These are phyloP conservation scores for Percopsis transmontana DNA, from an alignment of 2,113 vertebrate species.

Conservation along the genomic window DNA sequence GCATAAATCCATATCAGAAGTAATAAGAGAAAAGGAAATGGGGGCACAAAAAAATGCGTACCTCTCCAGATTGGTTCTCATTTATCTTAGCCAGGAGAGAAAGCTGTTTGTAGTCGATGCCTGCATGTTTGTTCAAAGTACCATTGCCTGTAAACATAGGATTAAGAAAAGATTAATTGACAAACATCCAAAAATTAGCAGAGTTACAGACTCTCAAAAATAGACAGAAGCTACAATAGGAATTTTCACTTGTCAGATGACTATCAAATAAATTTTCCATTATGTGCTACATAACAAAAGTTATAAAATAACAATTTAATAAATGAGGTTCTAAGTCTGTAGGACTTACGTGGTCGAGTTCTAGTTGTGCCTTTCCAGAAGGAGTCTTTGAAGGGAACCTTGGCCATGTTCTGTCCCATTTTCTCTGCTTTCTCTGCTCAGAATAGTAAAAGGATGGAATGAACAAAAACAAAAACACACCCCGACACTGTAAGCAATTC, in stretches of 20 bases:
- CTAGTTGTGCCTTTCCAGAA: conserved; percentile 99
- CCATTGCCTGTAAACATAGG: conserved; percentile 84
- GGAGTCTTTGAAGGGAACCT: conserved; percentile 94
- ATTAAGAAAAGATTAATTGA: conserved; percentile 11
- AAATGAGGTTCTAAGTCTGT: conserved; percentile 8
- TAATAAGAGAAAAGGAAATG: not conserved
- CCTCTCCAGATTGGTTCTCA: conserved; percentile 97
- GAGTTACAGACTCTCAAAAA: not conserved
- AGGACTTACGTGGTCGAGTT: conserved; percentile 90
- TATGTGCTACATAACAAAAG: too few species aligned
- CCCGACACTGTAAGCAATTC: not conserved
- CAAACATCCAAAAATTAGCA: not conserved
- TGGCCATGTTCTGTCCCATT: conserved; percentile 90
- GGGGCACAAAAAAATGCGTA: conserved; percentile 50
- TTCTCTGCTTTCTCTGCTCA: conserved; percentile 91
- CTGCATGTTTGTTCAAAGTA: conserved; percentile 94
- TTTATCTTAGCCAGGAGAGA: conserved; percentile 86
- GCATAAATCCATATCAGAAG: not conserved
- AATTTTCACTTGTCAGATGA: not conserved
- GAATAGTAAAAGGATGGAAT: conserved; percentile 1
- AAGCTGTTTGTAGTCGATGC: conserved; percentile 94
- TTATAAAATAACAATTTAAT: too few species aligned
- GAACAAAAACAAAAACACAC: not conserved
- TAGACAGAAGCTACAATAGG: not conserved
- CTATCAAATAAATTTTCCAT: too few species aligned